Conservation (phyloP, 2,888 invertebrate species). For the Acanthoscelides obtectus region DNA sequence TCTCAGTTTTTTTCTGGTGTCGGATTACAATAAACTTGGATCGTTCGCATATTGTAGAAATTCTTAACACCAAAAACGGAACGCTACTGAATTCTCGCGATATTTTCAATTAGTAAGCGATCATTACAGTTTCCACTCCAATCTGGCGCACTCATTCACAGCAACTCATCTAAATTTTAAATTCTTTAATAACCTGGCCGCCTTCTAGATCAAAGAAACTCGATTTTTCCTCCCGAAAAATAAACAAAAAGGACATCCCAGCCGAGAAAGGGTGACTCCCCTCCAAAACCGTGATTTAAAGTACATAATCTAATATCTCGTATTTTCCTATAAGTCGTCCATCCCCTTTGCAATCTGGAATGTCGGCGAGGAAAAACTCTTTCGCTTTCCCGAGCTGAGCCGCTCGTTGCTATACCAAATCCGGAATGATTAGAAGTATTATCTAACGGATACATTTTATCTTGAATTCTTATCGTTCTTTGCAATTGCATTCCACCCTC, state of each 20-base stretch:
- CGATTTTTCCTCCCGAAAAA: constrained; percentile 16
- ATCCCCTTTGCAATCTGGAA: constrained; percentile 7
- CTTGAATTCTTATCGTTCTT: constrained; percentile 34
- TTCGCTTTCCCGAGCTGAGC: constrained; percentile 7
- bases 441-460: constrained; percentile 42
- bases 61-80: too few species aligned
- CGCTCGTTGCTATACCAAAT: constrained; percentile 23
- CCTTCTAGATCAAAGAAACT: constrained; percentile 19
- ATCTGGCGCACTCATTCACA: background rate
- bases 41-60: too few species aligned
- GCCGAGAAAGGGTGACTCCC: constrained; percentile 21
- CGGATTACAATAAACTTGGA: too few species aligned
- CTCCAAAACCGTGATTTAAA: constrained; percentile 37
- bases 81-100: background rate
- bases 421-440: constrained; percentile 44
- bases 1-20: too few species aligned
- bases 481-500: constrained; percentile 21
- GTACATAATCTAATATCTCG: constrained; percentile 38
- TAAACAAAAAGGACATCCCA: constrained; percentile 13
- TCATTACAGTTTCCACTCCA: constrained; percentile 2
- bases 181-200: constrained; percentile 19
- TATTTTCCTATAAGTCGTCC: constrained; percentile 17
- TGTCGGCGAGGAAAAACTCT: constrained; percentile 3
- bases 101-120: background rate
- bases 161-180: constrained; percentile 18